Base-by-base conservation (phyloP, 2,113 vertebrate genomes). In the Percopsis transmontana region DNA sequence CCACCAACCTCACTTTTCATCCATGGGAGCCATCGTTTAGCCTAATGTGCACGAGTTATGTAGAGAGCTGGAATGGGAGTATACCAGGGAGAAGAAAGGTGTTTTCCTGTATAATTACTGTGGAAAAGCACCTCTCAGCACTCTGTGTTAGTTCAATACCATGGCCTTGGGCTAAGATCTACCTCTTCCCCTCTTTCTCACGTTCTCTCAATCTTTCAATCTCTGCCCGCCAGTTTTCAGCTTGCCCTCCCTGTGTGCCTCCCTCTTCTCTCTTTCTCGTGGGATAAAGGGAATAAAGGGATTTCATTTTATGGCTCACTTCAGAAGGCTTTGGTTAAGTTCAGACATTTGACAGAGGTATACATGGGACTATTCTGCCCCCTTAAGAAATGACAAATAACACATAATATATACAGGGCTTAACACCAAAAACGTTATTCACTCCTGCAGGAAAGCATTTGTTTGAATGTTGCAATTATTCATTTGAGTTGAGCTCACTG, bases 111-210 rank as follows among this genome's bases (percentile, higher is more conserved):
- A 42, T 80, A 80, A 88, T 82, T 82, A 76, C 58, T 66, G 59
- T 20, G 65, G 64, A 76, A 72, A 82, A 72, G 38, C 48, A 63
- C 19, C 38, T 61, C 52, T 75, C 57, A 58, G 72, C 76, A 76
- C 33, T 44, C 41, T 5, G 27, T 47, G 13, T 65, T 66, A 70
- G 64, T 70, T 82, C 72, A 84, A 69, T 81, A 72, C 45, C 47
- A 9, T 55, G 19, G 64, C 81, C 68, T 40, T 69, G 48, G 84
- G 84, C 73, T 53, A 78, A 67, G 79, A 76, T 86, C 70, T 82
- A 44, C 55, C 38, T 51, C 20, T 61, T 62, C 39, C 62, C 23
- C 13, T 72, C 41, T 44, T 68, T 83, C 66, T 75, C 69, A 53
- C 75, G 70, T 66, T 70, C 50, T 54, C 51, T 59, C 68, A 71